Conservation (phyloP, 2,888 invertebrate species). For the Drosophila stalkeri region DNA sequence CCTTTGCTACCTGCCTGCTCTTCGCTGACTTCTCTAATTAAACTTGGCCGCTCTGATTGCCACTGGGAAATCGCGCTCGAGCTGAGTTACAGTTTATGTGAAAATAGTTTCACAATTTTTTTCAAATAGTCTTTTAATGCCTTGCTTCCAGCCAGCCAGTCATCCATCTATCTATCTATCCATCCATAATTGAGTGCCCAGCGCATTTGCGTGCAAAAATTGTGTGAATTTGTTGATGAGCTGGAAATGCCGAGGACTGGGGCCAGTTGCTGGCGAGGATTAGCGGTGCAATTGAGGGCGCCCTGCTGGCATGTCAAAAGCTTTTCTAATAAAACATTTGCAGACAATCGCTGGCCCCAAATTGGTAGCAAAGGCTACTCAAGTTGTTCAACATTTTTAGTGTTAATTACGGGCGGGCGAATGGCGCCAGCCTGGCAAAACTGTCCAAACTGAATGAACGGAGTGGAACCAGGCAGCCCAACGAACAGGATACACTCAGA, state of each 20-base stretch:
- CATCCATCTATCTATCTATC: constrained; percentile 16
- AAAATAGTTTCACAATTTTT: constrained; percentile 77
- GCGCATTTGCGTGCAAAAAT: constrained; percentile 76
- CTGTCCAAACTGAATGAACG: constrained; percentile 46
- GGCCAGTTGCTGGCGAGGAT: constrained; percentile 38
- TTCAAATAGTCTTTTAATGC: constrained; percentile 33
- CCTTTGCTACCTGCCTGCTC: constrained; percentile 10
- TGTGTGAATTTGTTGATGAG: constrained; percentile 80
- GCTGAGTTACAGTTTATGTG: constrained; percentile 70
- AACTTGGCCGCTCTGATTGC: constrained; percentile 76
- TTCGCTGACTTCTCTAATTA: constrained; percentile 69
- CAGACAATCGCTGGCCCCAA: constrained; percentile 65
- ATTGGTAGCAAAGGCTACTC: constrained; percentile 37
- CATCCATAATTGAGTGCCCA: constrained; percentile 57
- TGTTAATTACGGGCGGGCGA: constrained; percentile 58
- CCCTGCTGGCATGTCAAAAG: constrained; percentile 61
- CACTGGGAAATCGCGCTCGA: constrained; percentile 75
- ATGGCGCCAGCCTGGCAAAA: constrained; percentile 65
- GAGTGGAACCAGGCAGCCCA: constrained; percentile 9
- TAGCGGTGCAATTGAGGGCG: constrained; percentile 31
- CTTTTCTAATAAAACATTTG: constrained; percentile 75
- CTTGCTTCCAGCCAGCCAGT: constrained; percentile 8
- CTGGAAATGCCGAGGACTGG: constrained; percentile 28
- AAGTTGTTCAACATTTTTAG: constrained; percentile 60
- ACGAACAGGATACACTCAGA: constrained; percentile 21